These are phyloP conservation scores for Sycobia sp. DNA, from an alignment of 1,140 invertebrate genomes.

Conservation along the genomic window DNA sequence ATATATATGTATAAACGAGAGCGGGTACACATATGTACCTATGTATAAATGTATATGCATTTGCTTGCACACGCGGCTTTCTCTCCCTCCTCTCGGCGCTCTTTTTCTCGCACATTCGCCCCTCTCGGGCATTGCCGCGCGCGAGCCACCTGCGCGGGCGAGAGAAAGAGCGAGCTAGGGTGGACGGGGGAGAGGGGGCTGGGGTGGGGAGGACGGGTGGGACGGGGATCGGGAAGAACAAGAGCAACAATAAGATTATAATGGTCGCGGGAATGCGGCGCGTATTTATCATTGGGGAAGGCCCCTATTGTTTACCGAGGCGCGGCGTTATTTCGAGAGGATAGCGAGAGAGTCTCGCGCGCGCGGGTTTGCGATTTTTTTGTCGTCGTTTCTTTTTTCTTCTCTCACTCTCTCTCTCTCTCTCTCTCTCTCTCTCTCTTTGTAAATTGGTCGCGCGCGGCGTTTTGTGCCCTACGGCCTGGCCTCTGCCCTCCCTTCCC, in stretches of 20 bases:
- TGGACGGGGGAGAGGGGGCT: no score
- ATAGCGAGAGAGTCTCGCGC: no score
- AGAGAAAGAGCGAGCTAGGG: no score
- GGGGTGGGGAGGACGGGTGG: no score
- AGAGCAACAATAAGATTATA: conserved; percentile 60
- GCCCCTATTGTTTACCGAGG: conserved; percentile 55
- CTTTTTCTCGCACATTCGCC: conserved; percentile 24
- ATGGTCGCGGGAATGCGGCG: conserved; percentile 52
- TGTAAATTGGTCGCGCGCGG: conserved; percentile 43
- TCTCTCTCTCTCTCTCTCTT: no score
- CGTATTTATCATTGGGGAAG: conserved; percentile 56
- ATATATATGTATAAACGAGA: no score
- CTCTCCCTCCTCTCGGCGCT: conserved; percentile 10
- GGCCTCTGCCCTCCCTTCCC: conserved; percentile 8
- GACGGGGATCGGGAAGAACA: conserved; percentile 42
- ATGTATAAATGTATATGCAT: background rate
- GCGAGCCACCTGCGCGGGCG: conserved; percentile 50
- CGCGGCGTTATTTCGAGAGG: conserved; percentile 37
- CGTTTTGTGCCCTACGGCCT: background rate
- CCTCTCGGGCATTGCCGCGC: conserved; percentile 36
- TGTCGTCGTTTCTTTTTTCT: no score
- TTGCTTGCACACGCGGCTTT: conserved; percentile 11
- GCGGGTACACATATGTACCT: background rate
- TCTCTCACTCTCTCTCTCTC: no score
- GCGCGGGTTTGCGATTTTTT: no score